These are phyloP conservation scores for Enteromius afrohamiltoni DNA, from an alignment of 2,797 vertebrate species.

Conservation along the genomic window DNA sequence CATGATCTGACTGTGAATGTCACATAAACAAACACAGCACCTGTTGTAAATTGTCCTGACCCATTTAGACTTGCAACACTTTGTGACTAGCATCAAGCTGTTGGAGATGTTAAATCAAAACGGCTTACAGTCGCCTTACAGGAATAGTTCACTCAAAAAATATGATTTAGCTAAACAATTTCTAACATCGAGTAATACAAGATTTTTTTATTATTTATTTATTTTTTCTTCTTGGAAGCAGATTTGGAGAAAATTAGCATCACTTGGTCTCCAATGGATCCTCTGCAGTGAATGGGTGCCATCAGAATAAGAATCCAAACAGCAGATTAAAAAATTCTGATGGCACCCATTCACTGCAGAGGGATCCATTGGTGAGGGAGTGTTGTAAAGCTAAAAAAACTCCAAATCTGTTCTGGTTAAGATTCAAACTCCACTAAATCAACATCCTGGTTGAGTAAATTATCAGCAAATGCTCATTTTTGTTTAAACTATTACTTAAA, in stretches of 20 bases:
- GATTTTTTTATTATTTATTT: neutral
- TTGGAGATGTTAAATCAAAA: constrained; percentile 34
- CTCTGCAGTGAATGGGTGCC: neutral
- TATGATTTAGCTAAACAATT: neutral
- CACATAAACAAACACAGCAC: constrained; percentile 27
- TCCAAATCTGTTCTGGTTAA: neutral
- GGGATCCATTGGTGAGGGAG: no score
- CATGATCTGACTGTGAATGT: neutral
- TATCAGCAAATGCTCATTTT: neutral
- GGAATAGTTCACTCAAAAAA: neutral
- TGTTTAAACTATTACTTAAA: neutral
- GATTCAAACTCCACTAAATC: neutral
- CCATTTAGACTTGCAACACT: constrained; percentile 1
- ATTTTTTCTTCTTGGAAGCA: neutral
- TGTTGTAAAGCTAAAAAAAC: no score
- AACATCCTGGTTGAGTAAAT: neutral
- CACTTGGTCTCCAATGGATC: neutral
- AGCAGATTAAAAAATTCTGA: neutral
- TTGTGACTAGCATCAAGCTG: constrained; percentile 28
- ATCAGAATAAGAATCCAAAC: neutral
- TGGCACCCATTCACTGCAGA: no score
- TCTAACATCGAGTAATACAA: neutral
- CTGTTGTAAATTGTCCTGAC: constrained; percentile 24
- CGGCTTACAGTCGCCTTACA: neutral
- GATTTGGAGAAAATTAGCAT: neutral